phyloP scores from a whole-genome alignment of 2,888 invertebrate species.

The Venusia cambrica region DNA sequence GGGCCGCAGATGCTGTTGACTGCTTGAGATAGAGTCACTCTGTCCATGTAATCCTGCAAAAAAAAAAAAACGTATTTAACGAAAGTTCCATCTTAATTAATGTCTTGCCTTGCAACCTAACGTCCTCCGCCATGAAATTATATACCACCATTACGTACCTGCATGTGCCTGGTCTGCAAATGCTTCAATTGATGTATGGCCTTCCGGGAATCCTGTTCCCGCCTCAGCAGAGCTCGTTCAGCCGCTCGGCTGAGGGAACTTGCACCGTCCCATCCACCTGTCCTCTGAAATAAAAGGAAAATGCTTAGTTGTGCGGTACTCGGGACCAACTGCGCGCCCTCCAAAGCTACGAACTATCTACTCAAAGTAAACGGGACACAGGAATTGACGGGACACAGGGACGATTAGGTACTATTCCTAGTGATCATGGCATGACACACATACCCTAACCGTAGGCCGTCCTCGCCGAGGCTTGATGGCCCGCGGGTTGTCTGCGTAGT shows the following conservation, averaged over 20 bases:
- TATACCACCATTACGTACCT: no score
- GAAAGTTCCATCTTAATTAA: neutral
- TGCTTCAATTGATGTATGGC: slow-evolving; percentile 72
- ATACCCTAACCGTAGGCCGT: slow-evolving; percentile 60
- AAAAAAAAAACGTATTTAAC: slow-evolving; percentile 4
- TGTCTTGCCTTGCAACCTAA: no score
- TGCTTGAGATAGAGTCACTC: slow-evolving; percentile 67
- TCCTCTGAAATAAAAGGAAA: slow-evolving; percentile 37
- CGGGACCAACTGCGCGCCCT: no score
- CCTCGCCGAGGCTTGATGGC: slow-evolving; percentile 62
- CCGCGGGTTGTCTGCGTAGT: slow-evolving; percentile 53
- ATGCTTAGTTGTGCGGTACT: no score
- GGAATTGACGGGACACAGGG: no score
- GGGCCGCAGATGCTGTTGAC: slow-evolving; percentile 72
- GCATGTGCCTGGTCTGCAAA: slow-evolving; percentile 66
- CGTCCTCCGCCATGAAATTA: no score
- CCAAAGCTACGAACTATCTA: no score
- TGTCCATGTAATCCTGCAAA: slow-evolving; percentile 71
- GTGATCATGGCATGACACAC: slow-evolving; percentile 19
- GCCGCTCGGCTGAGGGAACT: slow-evolving; percentile 61
- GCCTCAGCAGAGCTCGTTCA: slow-evolving; percentile 63
- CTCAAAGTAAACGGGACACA: no score
- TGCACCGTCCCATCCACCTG: slow-evolving; percentile 56
- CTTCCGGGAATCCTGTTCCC: slow-evolving; percentile 72
- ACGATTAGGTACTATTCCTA: no score